These are phyloP conservation scores for Chlamydotis undulata DNA, from an alignment of 2,113 vertebrate species.

Conservation along the genomic window DNA sequence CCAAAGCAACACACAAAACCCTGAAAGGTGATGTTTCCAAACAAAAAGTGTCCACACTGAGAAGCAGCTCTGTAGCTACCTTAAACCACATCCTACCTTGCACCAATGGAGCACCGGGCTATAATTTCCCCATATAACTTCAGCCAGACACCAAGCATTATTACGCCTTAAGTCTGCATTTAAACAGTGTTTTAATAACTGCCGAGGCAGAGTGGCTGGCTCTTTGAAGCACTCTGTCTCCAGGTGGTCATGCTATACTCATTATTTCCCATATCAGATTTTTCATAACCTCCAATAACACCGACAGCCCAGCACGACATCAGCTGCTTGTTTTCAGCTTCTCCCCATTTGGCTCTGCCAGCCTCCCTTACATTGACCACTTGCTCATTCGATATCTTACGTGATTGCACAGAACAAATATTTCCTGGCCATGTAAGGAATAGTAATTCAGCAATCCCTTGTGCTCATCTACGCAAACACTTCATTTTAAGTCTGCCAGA, in stretches of 20 bases:
- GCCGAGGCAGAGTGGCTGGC: not conserved
- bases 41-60: not conserved
- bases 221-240: not conserved
- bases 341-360: not conserved
- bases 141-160: not conserved
- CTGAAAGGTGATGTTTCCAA: not conserved
- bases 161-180: not conserved
- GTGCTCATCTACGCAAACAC: not conserved
- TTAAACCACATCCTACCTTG: not conserved
- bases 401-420: not conserved
- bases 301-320: not conserved
- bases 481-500: not conserved
- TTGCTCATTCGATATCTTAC: not conserved
- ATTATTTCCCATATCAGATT: not conserved
- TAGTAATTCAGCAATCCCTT: not conserved
- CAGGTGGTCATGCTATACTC: not conserved
- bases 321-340: not conserved
- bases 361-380: not conserved
- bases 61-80: not conserved
- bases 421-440: not conserved
- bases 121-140: not conserved
- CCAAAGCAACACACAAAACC: not conserved
- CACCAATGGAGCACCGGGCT: not conserved
- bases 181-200: not conserved
- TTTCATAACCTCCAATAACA: not conserved